phyloP scores from a whole-genome alignment of 2,113 vertebrate species.

The Bos javanicus region DNA sequence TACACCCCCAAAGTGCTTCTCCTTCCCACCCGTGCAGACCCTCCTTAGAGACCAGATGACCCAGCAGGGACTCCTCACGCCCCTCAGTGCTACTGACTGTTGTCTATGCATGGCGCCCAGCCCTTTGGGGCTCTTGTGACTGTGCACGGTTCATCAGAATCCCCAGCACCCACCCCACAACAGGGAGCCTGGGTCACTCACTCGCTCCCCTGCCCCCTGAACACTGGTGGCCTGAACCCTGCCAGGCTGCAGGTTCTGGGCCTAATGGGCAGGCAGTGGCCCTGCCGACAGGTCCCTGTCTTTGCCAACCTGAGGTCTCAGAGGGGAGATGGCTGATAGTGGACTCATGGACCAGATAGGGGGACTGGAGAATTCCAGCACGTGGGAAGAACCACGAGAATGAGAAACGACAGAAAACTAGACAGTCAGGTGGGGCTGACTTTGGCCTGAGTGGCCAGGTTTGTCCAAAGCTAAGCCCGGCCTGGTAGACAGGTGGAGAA shows the following conservation, averaged over 20 bases:
- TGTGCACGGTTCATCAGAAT: neutral
- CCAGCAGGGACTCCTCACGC: neutral
- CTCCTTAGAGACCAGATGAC: neutral
- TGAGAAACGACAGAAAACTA: neutral
- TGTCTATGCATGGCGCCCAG: neutral
- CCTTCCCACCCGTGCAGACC: neutral
- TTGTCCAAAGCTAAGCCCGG: neutral
- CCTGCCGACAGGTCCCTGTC: neutral
- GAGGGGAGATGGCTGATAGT: neutral
- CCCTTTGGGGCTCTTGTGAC: too few relatives aligned
- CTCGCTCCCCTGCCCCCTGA: neutral
- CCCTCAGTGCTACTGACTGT: too few relatives aligned
- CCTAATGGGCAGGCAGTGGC: neutral
- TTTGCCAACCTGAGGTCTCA: neutral
- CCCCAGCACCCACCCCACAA: neutral
- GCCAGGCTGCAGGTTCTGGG: neutral
- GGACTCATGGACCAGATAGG: neutral
- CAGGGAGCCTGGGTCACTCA: neutral
- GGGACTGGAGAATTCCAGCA: neutral
- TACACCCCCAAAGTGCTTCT: neutral
- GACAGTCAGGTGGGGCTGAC: fast-evolving
- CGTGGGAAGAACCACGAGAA: fast-evolving
- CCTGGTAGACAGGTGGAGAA: neutral
- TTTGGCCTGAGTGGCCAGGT: neutral
- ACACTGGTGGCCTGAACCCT: neutral